A percentile compares a stretch with the other conserved stretches of the same genome.
Evolutionary conservation across 2,888 invertebrate species (phyloP).

Genomic region (Xanthorhoe designata): DNA sequence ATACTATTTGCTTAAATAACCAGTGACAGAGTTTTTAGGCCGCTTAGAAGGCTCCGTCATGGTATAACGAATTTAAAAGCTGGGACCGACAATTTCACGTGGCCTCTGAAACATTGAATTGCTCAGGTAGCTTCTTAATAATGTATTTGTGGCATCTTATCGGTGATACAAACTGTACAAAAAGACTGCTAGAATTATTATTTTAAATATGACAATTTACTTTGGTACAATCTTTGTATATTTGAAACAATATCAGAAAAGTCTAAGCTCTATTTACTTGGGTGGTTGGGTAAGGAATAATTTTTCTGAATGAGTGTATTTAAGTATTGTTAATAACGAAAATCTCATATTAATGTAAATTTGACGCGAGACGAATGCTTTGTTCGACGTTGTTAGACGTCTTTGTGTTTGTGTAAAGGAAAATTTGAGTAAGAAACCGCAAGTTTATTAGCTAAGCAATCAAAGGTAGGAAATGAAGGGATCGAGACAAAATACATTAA

Average conservation of each 20-base stretch:
- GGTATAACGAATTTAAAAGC: too few species aligned
- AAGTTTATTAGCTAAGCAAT: conserved; percentile 40
- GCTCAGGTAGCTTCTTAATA: too few species aligned
- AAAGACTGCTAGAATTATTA: too few species aligned
- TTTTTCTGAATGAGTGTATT: conserved; percentile 62
- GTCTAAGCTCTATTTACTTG: too few species aligned
- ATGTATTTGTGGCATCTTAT: too few species aligned
- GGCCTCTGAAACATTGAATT: too few species aligned
- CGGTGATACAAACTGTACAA: too few species aligned
- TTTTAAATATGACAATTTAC: too few species aligned
- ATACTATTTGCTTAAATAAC: not conserved
- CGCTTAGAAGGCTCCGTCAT: too few species aligned
- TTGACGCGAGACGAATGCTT: conserved; percentile 67
- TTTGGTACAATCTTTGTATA: too few species aligned
- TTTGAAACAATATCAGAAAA: too few species aligned
- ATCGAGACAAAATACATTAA: conserved; percentile 24
- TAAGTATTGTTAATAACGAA: conserved; percentile 73
- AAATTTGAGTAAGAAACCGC: conserved; percentile 43
- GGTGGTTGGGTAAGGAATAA: conserved; percentile 13
- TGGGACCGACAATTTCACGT: too few species aligned
- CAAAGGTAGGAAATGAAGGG: conserved; percentile 37
- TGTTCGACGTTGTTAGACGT: conserved; percentile 68
- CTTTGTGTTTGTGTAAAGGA: conserved; percentile 52
- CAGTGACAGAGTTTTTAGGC: not conserved
- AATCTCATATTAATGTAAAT: conserved; percentile 82